phyloP scores from a whole-genome alignment of 2,888 invertebrate species.

The Ophraella communa region DNA sequence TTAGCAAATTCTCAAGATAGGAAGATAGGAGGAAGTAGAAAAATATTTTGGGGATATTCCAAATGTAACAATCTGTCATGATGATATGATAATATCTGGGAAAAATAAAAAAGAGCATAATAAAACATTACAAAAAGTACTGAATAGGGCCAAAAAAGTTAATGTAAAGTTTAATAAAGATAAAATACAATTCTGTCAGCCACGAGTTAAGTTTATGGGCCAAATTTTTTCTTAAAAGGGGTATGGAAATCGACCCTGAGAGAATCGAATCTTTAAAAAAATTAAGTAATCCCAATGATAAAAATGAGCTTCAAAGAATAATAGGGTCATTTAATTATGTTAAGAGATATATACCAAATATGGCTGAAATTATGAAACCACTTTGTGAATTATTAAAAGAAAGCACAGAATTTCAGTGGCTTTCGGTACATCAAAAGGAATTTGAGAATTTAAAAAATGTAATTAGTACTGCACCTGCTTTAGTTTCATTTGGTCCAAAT shows the following conservation, averaged over 20 bases:
- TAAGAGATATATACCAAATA: neutral
- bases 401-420: slow-evolving; percentile 10
- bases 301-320: neutral
- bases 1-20: too few species aligned
- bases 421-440: neutral
- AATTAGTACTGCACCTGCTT: slow-evolving; percentile 5
- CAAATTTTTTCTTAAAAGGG: too few species aligned
- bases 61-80: too few species aligned
- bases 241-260: neutral
- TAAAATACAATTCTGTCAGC: too few species aligned
- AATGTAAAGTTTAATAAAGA: too few species aligned
- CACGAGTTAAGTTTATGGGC: too few species aligned
- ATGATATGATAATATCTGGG: too few species aligned
- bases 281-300: neutral
- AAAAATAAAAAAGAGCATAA: too few species aligned
- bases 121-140: neutral
- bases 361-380: slow-evolving; percentile 4
- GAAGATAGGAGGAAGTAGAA: too few species aligned
- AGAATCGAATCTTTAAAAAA: neutral
- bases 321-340: neutral
- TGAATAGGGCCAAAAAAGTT: neutral
- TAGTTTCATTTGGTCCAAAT: neutral
- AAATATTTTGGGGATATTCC: too few species aligned
- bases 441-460: slow-evolving; percentile 9
- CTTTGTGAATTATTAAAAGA: slow-evolving; percentile 11